phyloP scores from a whole-genome alignment of 1,140 invertebrate genomes.

The Ectropis grisescens region DNA sequence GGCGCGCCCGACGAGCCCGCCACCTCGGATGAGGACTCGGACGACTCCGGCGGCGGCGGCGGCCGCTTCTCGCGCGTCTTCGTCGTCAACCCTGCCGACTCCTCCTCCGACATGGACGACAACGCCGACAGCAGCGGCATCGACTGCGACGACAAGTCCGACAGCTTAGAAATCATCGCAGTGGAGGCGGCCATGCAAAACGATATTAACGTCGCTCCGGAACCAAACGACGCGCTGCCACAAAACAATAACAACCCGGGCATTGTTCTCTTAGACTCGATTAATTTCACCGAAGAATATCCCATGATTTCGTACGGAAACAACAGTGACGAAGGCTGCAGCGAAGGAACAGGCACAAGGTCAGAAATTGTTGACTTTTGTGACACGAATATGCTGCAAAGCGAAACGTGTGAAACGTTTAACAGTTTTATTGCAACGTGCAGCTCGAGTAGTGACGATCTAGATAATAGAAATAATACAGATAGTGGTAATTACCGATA shows the following conservation, averaged over 20 bases:
- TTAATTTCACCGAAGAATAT: slow-evolving; percentile 47
- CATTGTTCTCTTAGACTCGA: slow-evolving; percentile 43
- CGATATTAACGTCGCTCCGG: slow-evolving; percentile 23
- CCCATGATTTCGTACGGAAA: slow-evolving; percentile 33
- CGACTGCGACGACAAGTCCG: slow-evolving; percentile 63
- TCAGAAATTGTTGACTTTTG: slow-evolving; percentile 49
- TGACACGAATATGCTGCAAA: slow-evolving; percentile 55
- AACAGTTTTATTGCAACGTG: slow-evolving; percentile 52
- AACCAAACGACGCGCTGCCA: slow-evolving; percentile 18
- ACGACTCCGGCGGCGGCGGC: slow-evolving; percentile 76
- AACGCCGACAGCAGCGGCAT: slow-evolving; percentile 65
- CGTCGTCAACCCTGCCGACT: slow-evolving; percentile 78
- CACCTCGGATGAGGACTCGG: slow-evolving; percentile 74
- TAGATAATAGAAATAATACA: slow-evolving; percentile 36
- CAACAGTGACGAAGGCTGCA: slow-evolving; percentile 22
- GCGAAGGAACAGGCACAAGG: slow-evolving; percentile 20
- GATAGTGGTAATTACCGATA: slow-evolving; percentile 36
- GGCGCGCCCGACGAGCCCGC: slow-evolving; percentile 57
- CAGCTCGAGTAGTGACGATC: slow-evolving; percentile 37
- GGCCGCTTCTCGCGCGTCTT: slow-evolving; percentile 81
- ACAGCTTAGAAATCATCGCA: slow-evolving; percentile 45
- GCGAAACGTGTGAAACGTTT: slow-evolving; percentile 53
- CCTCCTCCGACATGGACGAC: slow-evolving; percentile 75
- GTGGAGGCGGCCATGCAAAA: slow-evolving; percentile 37
- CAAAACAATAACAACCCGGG: slow-evolving; percentile 26